phyloP scores from a whole-genome alignment of 2,888 invertebrate species.

The Drosophila mayaguana region DNA sequence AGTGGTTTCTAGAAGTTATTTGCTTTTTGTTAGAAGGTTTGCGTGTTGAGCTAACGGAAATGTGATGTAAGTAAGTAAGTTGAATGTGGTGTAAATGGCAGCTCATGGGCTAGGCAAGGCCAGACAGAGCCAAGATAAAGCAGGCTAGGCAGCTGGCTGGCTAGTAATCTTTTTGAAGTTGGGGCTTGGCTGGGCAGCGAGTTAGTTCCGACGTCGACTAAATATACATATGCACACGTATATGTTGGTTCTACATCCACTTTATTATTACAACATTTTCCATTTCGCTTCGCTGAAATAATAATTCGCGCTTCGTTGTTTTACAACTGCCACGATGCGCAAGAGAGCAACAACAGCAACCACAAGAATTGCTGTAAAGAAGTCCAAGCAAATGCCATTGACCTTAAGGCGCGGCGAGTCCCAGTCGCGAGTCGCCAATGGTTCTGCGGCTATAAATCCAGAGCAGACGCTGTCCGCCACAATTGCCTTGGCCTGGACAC shows the following conservation, averaged over 20 bases:
- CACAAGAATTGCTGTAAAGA: conserved; percentile 45
- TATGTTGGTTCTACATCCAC: conserved; percentile 41
- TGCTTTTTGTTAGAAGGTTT: conserved; percentile 40
- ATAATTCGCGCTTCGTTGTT: conserved; percentile 78
- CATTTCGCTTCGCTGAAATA: conserved; percentile 78
- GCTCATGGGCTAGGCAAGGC: conserved; percentile 40
- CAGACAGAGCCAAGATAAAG: not conserved
- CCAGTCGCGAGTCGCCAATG: conserved; percentile 35
- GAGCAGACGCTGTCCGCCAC: conserved; percentile 68
- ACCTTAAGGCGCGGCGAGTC: conserved; percentile 38
- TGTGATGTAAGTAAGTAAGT: conserved; percentile 59
- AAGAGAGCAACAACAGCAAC: conserved; percentile 15
- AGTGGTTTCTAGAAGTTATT: conserved; percentile 8
- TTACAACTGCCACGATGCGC: conserved; percentile 60
- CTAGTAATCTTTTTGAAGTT: conserved; percentile 48
- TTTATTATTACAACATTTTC: conserved; percentile 80
- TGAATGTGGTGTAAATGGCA: conserved; percentile 43
- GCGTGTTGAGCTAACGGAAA: conserved; percentile 73
- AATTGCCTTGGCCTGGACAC: conserved; percentile 75
- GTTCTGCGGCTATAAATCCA: conserved; percentile 72
- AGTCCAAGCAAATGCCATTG: conserved; percentile 54
- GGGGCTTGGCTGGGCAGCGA: conserved; percentile 61
- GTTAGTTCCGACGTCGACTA: conserved; percentile 54
- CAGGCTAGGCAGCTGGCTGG: conserved; percentile 19
- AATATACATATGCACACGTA: not conserved